phyloP scores from a whole-genome alignment of 2,113 vertebrate species.

The Tamias sibiricus region DNA sequence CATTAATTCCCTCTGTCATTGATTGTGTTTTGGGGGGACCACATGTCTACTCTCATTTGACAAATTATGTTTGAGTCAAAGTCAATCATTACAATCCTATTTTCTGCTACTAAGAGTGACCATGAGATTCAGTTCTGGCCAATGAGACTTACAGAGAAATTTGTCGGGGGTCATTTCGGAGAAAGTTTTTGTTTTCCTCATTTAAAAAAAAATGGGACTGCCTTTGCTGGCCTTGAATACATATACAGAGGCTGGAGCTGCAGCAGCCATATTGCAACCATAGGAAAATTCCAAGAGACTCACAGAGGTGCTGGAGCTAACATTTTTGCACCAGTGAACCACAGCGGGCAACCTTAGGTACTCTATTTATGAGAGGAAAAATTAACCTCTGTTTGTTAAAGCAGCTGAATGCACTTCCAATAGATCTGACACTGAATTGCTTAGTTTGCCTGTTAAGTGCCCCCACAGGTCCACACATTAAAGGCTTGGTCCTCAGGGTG shows the following conservation, averaged over 20 bases:
- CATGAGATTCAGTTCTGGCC: neutral
- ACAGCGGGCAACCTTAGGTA: neutral
- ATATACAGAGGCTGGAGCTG: neutral
- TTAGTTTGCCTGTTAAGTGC: neutral
- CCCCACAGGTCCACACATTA: no score
- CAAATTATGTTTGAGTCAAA: neutral
- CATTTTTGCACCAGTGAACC: neutral
- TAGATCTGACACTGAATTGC: neutral
- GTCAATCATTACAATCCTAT: neutral
- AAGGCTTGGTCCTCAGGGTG: neutral
- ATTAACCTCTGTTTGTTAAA: neutral
- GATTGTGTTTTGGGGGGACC: neutral
- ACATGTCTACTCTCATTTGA: neutral
- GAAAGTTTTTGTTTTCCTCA: neutral
- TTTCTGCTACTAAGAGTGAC: neutral
- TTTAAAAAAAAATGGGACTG: neutral
- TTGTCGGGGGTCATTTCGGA: neutral
- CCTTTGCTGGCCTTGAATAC: neutral
- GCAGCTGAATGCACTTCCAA: neutral
- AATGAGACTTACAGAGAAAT: neutral
- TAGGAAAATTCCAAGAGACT: neutral
- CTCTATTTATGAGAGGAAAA: neutral
- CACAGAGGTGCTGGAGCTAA: neutral
- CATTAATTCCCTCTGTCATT: neutral
- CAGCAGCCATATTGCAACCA: neutral